Base-by-base conservation (phyloP, 2,113 vertebrate genomes). In the Nothobranchius furzeri region DNA sequence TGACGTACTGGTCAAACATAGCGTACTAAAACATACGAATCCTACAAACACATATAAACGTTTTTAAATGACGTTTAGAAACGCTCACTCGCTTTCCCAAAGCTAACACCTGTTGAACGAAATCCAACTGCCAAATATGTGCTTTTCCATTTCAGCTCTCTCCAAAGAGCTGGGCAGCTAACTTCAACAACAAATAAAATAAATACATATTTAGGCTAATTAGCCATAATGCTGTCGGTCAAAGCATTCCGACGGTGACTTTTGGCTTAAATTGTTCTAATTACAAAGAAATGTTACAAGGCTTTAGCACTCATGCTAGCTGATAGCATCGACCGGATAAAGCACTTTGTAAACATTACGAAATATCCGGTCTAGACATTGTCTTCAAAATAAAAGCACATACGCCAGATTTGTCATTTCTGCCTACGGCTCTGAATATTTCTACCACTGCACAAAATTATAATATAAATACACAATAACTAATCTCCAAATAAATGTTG, bases 281-380 rank as follows among this genome's bases (percentile, higher is more conserved):
- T 0, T n/a, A 52, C 20, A 42, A 25, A 66, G 12, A 63, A 50
- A 52, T 50, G 9, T 35, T 20, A 45, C 15, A 46, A 56, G 30
- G 37, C n/a, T 13, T 20, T 12, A 8, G 1, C 7, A 12, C 12
- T 15, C 12, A 54, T 49, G 49, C 11, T 63, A 15, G 2, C 0
- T 51, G 0, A 0, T 7, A 35, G 4, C 8, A 5, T 48, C 10
- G 37, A 59, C 51, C 49, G 78, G 73, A 82, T 66, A 47, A 17
- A 48, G 2, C 24, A 42, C 20, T 73, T 81, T 81, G 84, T 87
- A 87, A 85, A 87, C 83, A 87, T 36, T 47, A 12, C 1, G 1
- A 3, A 4, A 64, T 30, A 65, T 90, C 88, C 85, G 79, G 74
- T 17, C 0, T n/a, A 5, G 12, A 6, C 4, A 10, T 10, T 45